Evolutionary conservation across 2,797 vertebrate genomes (phyloP).

Genomic region (Hybognathus amarus): DNA sequence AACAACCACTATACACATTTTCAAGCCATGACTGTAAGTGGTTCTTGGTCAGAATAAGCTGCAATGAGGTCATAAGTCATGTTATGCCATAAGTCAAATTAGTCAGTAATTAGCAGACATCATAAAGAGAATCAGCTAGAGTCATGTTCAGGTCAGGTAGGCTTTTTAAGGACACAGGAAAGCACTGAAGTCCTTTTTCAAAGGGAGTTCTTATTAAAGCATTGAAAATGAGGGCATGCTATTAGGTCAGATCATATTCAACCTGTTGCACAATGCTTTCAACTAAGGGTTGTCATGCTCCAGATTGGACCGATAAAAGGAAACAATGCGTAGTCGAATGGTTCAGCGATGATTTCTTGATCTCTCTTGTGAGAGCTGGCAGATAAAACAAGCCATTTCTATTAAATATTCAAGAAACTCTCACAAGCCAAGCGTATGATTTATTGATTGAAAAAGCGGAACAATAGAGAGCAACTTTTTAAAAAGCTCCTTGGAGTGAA

Average conservation of each 20-base stretch:
- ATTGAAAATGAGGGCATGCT: neutral
- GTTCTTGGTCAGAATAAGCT: neutral
- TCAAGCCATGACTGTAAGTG: neutral
- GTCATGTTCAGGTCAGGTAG: neutral
- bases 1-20: neutral
- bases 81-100: neutral
- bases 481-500: constrained; percentile 65
- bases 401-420: constrained; percentile 79
- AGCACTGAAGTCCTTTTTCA: constrained; percentile 35
- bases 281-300: constrained; percentile 33
- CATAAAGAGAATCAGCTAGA: neutral
- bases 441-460: constrained; percentile 77
- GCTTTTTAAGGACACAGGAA: neutral
- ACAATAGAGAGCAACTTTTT: constrained; percentile 71
- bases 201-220: neutral
- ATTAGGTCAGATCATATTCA: constrained; percentile 14
- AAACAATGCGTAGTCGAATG: constrained; percentile 68
- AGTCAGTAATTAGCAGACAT: constrained; percentile 24
- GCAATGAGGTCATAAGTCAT: too few relatives aligned
- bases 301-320: constrained; percentile 70
- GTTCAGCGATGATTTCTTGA: constrained; percentile 63
- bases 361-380: constrained; percentile 65
- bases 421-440: constrained; percentile 71
- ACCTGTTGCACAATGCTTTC: constrained; percentile 15
- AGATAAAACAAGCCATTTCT: constrained; percentile 72